phyloP scores from a whole-genome alignment of 2,888 invertebrate species.

The Caenorhabditis plicata region DNA sequence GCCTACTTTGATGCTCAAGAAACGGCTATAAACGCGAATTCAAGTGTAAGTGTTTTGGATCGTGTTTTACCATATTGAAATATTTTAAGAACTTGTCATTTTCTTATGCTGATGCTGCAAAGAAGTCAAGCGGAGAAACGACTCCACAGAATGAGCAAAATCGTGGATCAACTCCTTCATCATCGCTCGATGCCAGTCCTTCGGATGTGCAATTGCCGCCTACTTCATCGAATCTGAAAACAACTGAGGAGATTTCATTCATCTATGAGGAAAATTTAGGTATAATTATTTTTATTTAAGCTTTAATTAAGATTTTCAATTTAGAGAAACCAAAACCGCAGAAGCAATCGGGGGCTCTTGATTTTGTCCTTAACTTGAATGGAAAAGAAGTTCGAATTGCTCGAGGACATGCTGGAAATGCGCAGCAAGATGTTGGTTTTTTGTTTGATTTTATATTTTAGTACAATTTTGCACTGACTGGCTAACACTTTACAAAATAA shows the following conservation, averaged over 20 bases:
- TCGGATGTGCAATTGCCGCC: slow-evolving; percentile 18
- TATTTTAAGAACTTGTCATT: too few relatives aligned
- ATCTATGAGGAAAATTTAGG: slow-evolving; percentile 18
- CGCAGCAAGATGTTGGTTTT: too few relatives aligned
- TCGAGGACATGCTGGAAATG: neutral
- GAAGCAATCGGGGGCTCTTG: too few relatives aligned
- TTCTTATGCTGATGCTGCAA: slow-evolving; percentile 40
- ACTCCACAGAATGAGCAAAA: slow-evolving; percentile 9
- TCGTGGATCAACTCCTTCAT: neutral
- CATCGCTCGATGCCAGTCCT: neutral
- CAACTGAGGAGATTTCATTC: slow-evolving; percentile 8
- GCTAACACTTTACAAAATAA: too few relatives aligned
- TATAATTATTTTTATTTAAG: too few relatives aligned
- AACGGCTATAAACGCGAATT: slow-evolving; percentile 11
- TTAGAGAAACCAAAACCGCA: too few relatives aligned
- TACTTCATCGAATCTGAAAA: neutral
- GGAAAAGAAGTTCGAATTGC: neutral
- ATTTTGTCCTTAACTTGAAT: too few relatives aligned
- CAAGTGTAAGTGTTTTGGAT: slow-evolving; percentile 8
- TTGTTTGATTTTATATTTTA: too few relatives aligned
- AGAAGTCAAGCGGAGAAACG: slow-evolving; percentile 28
- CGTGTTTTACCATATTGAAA: too few relatives aligned
- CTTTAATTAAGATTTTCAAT: too few relatives aligned
- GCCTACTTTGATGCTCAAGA: slow-evolving; percentile 10
- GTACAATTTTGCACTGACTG: too few relatives aligned